Evolutionary conservation across 2,113 vertebrate genomes (phyloP), one percentile per base, ranked within the genome.

Genomic region (Scomber colias): DNA sequence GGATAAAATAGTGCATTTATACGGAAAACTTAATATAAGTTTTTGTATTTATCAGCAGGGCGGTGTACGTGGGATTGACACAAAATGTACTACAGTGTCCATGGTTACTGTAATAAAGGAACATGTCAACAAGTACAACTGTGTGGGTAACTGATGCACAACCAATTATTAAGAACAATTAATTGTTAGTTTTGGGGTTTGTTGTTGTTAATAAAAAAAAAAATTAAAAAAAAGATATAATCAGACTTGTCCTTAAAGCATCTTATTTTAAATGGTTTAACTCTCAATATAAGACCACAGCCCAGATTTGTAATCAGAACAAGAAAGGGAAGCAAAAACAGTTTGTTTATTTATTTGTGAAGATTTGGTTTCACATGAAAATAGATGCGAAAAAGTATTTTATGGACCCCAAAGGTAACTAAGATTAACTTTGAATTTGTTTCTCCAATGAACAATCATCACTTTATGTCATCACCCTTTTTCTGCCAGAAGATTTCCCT

Each of bases 381-480:
- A 57, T 11, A 21, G 8, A 55, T 17, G 2, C 24, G 1, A 30
- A 31, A 56, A 61, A 31, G 5, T 56, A 45, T 53, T 69, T 54
- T 2, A 17, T 15, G 4, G 3, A 14, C 49, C 31, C 50, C 6
- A 46, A 11, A 71, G 61, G 51, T 10, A 10, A 35, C 16, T 19
- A 3, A 45, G 31, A 27, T 66, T 15, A 5, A 49, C 14, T 67
- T 24, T 0, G 24, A 50, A 15, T 15, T 13, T 30, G 19, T 68
- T 59, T 19, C 44, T 55, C 4, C 10, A 27, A 53, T 51, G 24
- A 75, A 57, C 31, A 78, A 62, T 72, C 61, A 53, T 68, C 17
- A n/a, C 30, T 50, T 72, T 59, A 53, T 35, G 15, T 74, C 27
- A 46, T 51, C 40, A 83, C 64, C 24, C 79, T 50, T 16, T 60